Base-by-base conservation (phyloP, 2,113 vertebrate genomes). In the Salvelinus alpinus region DNA sequence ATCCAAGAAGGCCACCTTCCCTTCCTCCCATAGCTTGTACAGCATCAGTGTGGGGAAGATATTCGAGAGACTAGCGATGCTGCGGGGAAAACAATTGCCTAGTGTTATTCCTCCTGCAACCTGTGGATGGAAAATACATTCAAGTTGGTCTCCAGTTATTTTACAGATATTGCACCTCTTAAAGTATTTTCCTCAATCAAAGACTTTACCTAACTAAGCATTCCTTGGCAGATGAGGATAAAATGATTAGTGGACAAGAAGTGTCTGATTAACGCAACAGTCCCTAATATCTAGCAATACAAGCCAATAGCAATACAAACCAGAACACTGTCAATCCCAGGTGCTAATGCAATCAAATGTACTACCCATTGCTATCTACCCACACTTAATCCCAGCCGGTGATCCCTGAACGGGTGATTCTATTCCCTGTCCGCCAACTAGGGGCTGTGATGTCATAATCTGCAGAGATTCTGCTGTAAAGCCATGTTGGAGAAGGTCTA, bases 21-120 rank as follows among this genome's bases (percentile, higher is more conserved):
- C 95, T 20, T 96, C 94, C 80, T 99, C 96, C 96, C 96, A 98
- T 78, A 98, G 85, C 81, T 95, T 96, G 80, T 97, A 97, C 25
- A 99, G 38, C 96, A 97, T 97, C 29, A 99, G 86, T 0, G 95
- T 92, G 0, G 96, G 96, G 62, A 98, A 98, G 80, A 98, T 92
- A 91, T 97, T 98, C 16, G 97, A 97, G 77, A 98, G 73, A 1
- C 97, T 97, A 60, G 95, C 94, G 47, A 97, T 96, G 82, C 96
- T 98, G 87, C 24, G 22, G n/a, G 68, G 38, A 24, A 48, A n/a
- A 38, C 18, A 38, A 38, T 44, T 31, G 31, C 20, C 6, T 9
- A 0, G 16, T 34, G 14, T 18, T 44, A 44, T 20, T 34, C 8
- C 12, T 29, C 8, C 25, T 66, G 25, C 64, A 66, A 29, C 25